phyloP scores from a whole-genome alignment of 2,113 vertebrate genomes.

The Sphaerodactylus townsendi region DNA sequence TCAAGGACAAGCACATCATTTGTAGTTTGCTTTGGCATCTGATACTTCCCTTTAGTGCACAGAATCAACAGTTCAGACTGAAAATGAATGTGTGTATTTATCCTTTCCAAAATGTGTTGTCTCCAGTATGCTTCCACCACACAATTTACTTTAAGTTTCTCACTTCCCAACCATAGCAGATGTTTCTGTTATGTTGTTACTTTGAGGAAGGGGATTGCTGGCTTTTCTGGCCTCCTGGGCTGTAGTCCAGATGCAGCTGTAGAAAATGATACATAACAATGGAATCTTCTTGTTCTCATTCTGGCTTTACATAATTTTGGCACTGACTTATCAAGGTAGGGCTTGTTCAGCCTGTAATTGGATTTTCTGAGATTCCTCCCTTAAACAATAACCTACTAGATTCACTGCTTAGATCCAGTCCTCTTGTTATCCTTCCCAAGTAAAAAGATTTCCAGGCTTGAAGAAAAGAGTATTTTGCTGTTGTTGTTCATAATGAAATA shows the following conservation, averaged over 20 bases:
- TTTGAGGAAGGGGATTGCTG: constrained; percentile 46
- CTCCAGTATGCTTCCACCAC: constrained; percentile 4
- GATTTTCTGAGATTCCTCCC: constrained; percentile 28
- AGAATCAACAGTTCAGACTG: not conserved
- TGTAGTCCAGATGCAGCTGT: constrained; percentile 58
- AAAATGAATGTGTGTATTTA: not conserved
- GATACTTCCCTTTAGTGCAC: not conserved
- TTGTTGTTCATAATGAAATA: constrained; percentile 35
- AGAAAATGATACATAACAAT: constrained; percentile 60
- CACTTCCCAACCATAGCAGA: constrained; percentile 48
- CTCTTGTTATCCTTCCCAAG: not conserved
- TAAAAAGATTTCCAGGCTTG: constrained; percentile 36
- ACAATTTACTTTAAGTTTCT: constrained; percentile 44
- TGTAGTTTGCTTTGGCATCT: not conserved
- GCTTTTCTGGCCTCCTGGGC: constrained; percentile 44
- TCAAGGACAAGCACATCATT: not conserved
- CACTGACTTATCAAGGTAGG: constrained; percentile 55
- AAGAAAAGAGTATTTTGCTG: constrained; percentile 38
- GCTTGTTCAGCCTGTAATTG: constrained; percentile 23
- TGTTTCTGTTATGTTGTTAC: constrained; percentile 57
- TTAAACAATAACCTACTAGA: constrained; percentile 26
- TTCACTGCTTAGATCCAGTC: not conserved
- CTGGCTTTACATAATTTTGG: constrained; percentile 61
- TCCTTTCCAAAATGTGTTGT: constrained; percentile 33
- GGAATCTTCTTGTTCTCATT: constrained; percentile 55